Evolutionary conservation across 2,113 vertebrate species (phyloP).

Genomic region (Prunella himalayana): DNA sequence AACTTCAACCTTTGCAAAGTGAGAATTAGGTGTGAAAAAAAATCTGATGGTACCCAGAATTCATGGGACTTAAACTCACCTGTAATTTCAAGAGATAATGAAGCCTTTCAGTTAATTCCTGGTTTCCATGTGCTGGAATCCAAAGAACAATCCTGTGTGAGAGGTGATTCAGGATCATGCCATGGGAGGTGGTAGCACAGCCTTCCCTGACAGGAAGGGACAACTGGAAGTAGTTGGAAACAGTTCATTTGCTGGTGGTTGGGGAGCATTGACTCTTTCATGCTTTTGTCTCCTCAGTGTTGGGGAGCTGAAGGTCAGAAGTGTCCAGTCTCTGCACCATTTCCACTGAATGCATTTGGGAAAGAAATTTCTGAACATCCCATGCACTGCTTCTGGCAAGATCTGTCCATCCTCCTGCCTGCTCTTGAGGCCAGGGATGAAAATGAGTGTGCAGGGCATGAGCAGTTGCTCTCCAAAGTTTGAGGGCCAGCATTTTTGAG

Average conservation of each 20-base stretch:
- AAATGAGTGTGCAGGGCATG: rapidly evolving
- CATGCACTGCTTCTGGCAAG: neutral
- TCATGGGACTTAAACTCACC: neutral
- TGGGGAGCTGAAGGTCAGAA: neutral
- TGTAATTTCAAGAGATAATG: no score
- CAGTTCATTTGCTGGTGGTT: neutral
- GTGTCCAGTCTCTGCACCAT: neutral
- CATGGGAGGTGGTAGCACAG: neutral
- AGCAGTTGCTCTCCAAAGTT: neutral
- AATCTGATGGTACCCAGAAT: neutral
- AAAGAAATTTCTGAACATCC: neutral
- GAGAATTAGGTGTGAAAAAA: neutral
- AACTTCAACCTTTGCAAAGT: neutral
- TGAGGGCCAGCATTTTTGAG: neutral
- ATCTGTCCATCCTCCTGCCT: neutral
- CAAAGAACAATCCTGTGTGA: neutral
- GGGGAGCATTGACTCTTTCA: neutral
- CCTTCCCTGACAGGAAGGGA: neutral
- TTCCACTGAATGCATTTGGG: rapidly evolving
- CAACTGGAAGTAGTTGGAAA: neutral
- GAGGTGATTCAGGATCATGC: neutral
- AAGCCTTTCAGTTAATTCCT: neutral
- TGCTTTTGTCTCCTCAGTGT: neutral
- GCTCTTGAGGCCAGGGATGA: neutral
- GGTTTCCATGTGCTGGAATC: neutral